Base-by-base conservation (phyloP, 2,113 vertebrate genomes). In the Heterotilapia buettikoferi region DNA sequence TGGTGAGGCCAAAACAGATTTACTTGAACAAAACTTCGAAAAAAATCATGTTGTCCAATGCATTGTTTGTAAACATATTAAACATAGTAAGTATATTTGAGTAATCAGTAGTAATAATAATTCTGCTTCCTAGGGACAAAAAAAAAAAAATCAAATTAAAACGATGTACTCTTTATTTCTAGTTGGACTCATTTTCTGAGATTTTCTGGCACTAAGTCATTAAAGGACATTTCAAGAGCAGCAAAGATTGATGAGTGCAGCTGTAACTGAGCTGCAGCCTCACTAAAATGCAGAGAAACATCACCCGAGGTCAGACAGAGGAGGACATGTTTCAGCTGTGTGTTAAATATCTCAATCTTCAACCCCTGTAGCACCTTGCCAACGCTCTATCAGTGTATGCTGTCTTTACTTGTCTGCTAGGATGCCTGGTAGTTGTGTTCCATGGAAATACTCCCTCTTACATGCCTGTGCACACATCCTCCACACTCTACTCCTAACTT, bases 241-340 rank as follows among this genome's bases (percentile, higher is more conserved):
- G 45, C 68, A 54, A 73, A 86, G 86, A 89, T 84, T 47, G 82
- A 87, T 89, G 85, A 87, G 38, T 43, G 81, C 80, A 88, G 86
- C 84, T 88, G 86, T 79, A 83, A 87, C 85, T 56, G 80, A 93
- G 89, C 88, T 86, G 66, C 56, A 81, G 80, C 45, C 53, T 88
- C 78, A 45, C 31, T 85, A 59, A 83, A 86, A 81, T 63, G 18
- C 78, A 88, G 84, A 90, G 76, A 91, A 83, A 92, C 66, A 81
- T 90, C 54, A 80, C 84, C 82, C 12, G 13, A 73, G 85, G 88
- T 84, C 82, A 80, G 14, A 47, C 71, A 80, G 63, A 87, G 82
- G 82, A 86, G 76, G 87, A 89, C 52, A 14, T 84, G 88, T 90
- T 84, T 83, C 85, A 89, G 90, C 87, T 91, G 56, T 59, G 57